Percentiles rank a stretch among this genome's conserved stretches.
These are phyloP conservation scores for Caiman crocodilus DNA, from an alignment of 2,797 vertebrate species.

Conservation along the genomic window DNA sequence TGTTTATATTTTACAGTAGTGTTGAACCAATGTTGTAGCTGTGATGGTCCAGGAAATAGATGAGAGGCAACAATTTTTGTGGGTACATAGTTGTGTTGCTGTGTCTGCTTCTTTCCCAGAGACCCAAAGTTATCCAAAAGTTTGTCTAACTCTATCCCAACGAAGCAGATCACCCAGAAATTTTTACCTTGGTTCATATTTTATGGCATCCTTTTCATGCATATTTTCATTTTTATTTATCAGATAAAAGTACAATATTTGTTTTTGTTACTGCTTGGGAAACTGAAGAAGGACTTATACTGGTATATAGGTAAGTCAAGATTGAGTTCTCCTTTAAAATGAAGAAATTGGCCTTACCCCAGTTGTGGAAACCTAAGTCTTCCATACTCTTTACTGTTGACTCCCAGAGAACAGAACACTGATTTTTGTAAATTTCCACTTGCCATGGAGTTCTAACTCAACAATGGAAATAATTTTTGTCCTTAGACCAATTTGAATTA, in stretches of 20 bases:
- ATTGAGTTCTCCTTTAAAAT: background rate
- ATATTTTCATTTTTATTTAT: background rate
- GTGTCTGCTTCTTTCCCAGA: too few relatives aligned
- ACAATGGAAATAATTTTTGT: background rate
- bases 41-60: too few relatives aligned
- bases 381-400: background rate
- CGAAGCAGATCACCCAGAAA: too few relatives aligned
- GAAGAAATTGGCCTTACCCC: background rate
- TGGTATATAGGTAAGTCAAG: background rate
- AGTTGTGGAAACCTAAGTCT: background rate
- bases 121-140: too few relatives aligned
- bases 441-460: background rate
- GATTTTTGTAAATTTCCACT: background rate
- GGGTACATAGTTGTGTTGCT: too few relatives aligned
- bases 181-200: background rate
- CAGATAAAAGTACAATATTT: rapidly evolving
- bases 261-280: background rate
- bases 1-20: too few relatives aligned
- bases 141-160: too few relatives aligned
- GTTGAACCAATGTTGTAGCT: too few relatives aligned
- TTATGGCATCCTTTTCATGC: background rate
- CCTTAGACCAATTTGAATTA: background rate
- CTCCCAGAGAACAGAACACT: background rate
- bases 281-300: background rate
- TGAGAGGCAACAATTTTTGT: too few relatives aligned